Evolutionary conservation across 2,797 vertebrate species (phyloP), one percentile per base, ranked within the genome.

Genomic region (Silurus lanzhouensis): DNA sequence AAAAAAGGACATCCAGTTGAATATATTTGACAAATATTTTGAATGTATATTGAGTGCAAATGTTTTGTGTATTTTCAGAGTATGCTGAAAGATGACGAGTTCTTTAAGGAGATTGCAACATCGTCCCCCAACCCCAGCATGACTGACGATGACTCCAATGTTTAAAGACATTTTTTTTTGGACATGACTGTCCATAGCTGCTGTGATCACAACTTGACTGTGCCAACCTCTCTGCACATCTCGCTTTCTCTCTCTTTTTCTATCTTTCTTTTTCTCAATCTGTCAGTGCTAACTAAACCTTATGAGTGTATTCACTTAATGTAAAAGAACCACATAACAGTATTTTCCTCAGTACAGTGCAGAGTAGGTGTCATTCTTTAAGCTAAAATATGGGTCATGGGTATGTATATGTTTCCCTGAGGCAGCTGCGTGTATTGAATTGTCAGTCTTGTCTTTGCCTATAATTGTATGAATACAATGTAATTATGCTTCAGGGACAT

Each of bases 41-140:
- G 61, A 75, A 75, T 83, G n/a, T 22, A 4, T 72, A 44, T 63
- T 64, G 10, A 79, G 1, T 57, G 20, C 2, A 38, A 66, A 22
- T 80, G 10, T 64, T 14, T 71, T 81, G 17, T 83, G 60, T 15
- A 52, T 52, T 52, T 89, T 92, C 91, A 99, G 98, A 98, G 98
- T 93, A 99, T 98, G 98, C 87, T 99, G 81, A 99, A 99, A 91
- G 97, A 99, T 60, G 98, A 99, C 0, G 97, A 98, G 84, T 95
- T 99, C 94, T 99, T 99, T 90, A 97, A 95, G 89, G 97, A 97
- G 91, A 93, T 95, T 83, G 95, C 96, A 0, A 92, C 95, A 31
- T 84, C 96, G 83, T 99, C 97, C 1, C 97, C 97, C 0, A 97
- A 96, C 88, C 92, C 93, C 93, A 98, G 96, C 66, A 92, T 97